These are phyloP conservation scores for Ctenochaetus hawaiiensis DNA, from an alignment of 2,797 vertebrate species.

Conservation along the genomic window DNA sequence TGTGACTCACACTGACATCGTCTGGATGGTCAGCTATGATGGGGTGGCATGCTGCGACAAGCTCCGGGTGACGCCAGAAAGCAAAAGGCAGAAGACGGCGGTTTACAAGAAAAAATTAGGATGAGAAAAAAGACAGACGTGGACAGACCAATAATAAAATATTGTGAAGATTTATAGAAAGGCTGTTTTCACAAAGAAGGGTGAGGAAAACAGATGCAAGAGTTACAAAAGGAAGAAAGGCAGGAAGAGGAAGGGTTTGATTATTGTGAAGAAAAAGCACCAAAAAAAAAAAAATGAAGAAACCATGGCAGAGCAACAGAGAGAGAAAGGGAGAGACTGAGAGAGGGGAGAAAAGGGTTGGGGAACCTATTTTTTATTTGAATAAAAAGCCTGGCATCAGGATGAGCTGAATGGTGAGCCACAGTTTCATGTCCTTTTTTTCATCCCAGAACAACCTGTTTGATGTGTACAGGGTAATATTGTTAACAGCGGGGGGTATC, in stretches of 20 bases:
- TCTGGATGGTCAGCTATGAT: conserved; percentile 71
- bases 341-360: not conserved
- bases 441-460: conserved; percentile 74
- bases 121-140: conserved; percentile 14
- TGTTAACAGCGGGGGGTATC: conserved; percentile 66
- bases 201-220: conserved; percentile 57
- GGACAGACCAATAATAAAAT: conserved; percentile 27
- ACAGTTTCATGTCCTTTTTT: conserved; percentile 63
- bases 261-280: conserved; percentile 10
- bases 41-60: conserved; percentile 69
- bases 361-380: conserved; percentile 55
- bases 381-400: conserved; percentile 59
- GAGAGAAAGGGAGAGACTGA: conserved; percentile 7
- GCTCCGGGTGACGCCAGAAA: conserved; percentile 61
- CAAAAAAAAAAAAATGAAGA: not conserved
- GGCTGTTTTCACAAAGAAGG: conserved; percentile 10
- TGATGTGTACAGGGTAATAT: conserved; percentile 78
- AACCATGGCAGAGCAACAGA: conserved; percentile 38
- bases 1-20: conserved; percentile 68
- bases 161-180: conserved; percentile 37
- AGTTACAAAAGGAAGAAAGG: conserved; percentile 47
- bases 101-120: conserved; percentile 37
- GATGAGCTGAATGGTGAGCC: conserved; percentile 61
- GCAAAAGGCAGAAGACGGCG: conserved; percentile 22
- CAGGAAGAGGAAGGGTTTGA: conserved; percentile 39